A percentile compares a stretch with the other conserved stretches of the same genome.
phyloP scores from a whole-genome alignment of 2,888 invertebrate genomes.

The Neria commutata region DNA sequence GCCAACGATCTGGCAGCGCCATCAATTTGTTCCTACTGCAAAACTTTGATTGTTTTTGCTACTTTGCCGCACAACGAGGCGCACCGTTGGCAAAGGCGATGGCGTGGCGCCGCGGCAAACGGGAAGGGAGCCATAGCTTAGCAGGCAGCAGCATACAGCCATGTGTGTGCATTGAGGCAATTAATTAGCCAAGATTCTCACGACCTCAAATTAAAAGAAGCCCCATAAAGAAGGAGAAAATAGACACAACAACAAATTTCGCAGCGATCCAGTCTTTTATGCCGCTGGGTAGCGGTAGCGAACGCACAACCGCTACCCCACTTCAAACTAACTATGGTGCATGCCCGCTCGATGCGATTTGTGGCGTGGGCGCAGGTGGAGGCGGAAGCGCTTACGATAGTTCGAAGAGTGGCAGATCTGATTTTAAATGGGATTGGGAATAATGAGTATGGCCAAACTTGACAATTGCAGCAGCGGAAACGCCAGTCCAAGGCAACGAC shows the following conservation, averaged over 20 bases:
- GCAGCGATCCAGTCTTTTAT: no score
- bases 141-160: not conserved
- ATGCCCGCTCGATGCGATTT: constrained; percentile 13
- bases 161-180: constrained; percentile 42
- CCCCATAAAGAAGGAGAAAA: constrained; percentile 51
- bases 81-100: no score
- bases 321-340: no score
- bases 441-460: constrained; percentile 53
- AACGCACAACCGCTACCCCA: no score
- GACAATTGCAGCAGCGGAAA: constrained; percentile 46
- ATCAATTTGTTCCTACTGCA: constrained; percentile 21
- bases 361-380: constrained; percentile 20
- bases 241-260: constrained; percentile 11
- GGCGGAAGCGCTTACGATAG: constrained; percentile 3
- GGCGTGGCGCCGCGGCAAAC: not conserved
- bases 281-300: no score
- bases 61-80: not conserved
- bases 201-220: constrained; percentile 58
- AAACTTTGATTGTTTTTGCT: constrained; percentile 17
- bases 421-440: constrained; percentile 57
- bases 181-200: constrained; percentile 59
- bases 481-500: constrained; percentile 32
- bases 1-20: not conserved
- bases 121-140: not conserved
- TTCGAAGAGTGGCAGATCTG: constrained; percentile 43